Base-by-base conservation (phyloP, 2,888 invertebrate species). In the Trypoxylon attenuatum region DNA sequence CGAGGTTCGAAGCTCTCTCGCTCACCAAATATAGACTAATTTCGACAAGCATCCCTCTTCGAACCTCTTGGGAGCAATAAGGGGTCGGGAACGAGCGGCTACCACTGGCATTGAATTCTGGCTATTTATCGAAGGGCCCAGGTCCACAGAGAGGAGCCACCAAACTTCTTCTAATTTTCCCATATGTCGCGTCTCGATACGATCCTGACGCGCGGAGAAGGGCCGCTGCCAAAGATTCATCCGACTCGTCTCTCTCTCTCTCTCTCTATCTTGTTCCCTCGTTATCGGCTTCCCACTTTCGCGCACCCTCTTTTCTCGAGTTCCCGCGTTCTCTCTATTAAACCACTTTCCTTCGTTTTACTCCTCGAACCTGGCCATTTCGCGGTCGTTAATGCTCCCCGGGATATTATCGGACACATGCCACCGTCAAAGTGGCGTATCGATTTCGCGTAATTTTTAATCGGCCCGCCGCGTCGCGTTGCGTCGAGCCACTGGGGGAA, bases 21-120 rank as follows among this genome's bases (percentile, higher is more conserved):
- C 57, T 71, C 76, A 59, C 78, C 79, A 77, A 81, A 82, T 82
- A 79, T 81, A 84, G 84, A 84, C 82, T 83, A 83, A 84, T 84
- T 84, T 83, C 77, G 67, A 76, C 76, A 66, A 77, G 73, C 77
- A 77, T 81, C 75, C 75, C 75, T 67, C 57, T 70, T 70, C 74
- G 75, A 74, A 65, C 82, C 85, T 73, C 84, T 15, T 13, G 83
- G 77, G 85, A 80, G 77, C 80, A 78, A 83, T 84, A 79, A 79
- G 77, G 70, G 80, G 72, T 59, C 63, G 65, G 61, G 73, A 71
- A 66, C 67, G 52, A 49, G 65, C 55, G 42, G 53, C 50, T 50
- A 13, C 60, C 62, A 63, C 50, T 60, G 74, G 64, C 82, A 84
- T 80, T 84, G 76, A 84, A 84, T 84, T 82, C 80, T 71, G 78